Evolutionary conservation across 2,113 vertebrate species (phyloP).

Genomic region (Centropus bengalensis): DNA sequence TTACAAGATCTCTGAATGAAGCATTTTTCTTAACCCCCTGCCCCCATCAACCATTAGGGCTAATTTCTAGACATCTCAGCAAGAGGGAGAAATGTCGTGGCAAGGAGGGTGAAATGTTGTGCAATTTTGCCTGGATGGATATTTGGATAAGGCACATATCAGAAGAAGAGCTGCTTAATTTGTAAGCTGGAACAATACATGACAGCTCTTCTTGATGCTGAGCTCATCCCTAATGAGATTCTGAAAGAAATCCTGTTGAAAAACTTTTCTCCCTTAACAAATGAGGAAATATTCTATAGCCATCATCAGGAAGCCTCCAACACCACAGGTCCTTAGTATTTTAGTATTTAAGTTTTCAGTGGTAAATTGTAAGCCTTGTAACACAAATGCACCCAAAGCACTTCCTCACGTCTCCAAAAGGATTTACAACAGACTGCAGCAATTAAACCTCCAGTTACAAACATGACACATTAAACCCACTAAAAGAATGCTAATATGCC

Average conservation of each 20-base stretch:
- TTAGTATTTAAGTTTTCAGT: background rate
- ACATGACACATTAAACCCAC: background rate
- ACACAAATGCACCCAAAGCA: background rate
- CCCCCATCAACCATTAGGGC: background rate
- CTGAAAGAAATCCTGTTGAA: background rate
- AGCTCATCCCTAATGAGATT: background rate
- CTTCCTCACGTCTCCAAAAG: background rate
- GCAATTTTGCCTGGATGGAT: background rate
- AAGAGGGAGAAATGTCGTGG: background rate
- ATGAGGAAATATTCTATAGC: background rate
- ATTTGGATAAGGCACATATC: background rate
- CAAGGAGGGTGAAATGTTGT: background rate
- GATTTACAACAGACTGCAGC: background rate
- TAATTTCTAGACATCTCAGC: background rate
- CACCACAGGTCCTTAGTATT: background rate
- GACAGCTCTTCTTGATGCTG: slow-evolving; percentile 13
- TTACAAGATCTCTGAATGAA: background rate
- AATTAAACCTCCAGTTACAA: background rate
- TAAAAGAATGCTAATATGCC: background rate
- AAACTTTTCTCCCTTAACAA: background rate
- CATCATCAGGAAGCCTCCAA: background rate
- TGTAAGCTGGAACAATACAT: slow-evolving; percentile 23
- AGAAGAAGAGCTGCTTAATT: slow-evolving; percentile 7
- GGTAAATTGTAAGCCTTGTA: background rate
- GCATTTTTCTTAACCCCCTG: background rate